Conservation (phyloP, 2,113 vertebrate genomes). For the Dipodomys spectabilis region DNA sequence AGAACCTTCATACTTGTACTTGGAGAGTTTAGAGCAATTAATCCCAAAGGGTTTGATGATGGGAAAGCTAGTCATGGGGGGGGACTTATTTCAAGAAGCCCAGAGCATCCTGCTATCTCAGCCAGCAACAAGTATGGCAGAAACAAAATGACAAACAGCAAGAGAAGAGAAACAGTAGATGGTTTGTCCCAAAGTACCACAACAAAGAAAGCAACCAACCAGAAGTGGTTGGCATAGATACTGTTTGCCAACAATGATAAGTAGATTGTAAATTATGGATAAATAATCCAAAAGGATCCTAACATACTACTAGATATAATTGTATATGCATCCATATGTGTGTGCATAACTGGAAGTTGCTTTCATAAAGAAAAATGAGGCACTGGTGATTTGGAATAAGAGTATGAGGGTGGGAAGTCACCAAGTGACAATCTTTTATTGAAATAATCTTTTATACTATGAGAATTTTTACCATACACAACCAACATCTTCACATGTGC, state of each 20-base stretch:
- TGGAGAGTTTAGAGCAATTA: neutral
- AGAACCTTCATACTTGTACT: neutral
- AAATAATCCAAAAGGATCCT: neutral
- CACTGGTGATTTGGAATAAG: neutral
- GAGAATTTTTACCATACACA: neutral
- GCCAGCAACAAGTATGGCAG: neutral
- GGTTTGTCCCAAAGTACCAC: neutral
- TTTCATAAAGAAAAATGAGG: neutral
- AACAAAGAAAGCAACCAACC: neutral
- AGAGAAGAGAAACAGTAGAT: neutral
- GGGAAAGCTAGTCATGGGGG: neutral
- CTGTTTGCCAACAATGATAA: neutral
- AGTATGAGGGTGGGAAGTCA: neutral
- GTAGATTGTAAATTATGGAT: neutral
- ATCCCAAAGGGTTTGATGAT: neutral
- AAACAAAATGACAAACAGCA: neutral
- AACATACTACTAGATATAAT: neutral
- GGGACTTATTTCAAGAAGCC: neutral
- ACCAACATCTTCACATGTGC: neutral
- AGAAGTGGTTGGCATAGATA: neutral
- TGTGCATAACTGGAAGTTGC: neutral
- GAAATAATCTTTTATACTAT: neutral
- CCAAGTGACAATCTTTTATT: neutral
- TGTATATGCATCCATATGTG: too few species aligned
- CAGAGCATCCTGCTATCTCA: neutral